Evolutionary conservation across 2,797 vertebrate species (phyloP), one percentile per base, ranked within the genome.

Genomic region (Novumbra hubbsi): DNA sequence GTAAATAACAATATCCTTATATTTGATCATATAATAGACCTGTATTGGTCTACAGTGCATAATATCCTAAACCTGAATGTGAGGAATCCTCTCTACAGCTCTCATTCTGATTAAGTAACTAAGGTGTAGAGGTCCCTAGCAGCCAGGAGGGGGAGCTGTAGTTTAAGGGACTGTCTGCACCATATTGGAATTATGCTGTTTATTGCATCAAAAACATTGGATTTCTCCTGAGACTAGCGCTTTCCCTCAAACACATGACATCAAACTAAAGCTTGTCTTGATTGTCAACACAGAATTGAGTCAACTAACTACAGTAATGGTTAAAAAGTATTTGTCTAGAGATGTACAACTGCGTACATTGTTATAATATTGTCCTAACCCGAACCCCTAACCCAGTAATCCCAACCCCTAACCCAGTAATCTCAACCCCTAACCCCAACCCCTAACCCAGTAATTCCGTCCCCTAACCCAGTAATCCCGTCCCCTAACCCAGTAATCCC

Each of bases 231-330:
- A 60, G 24, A 63, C 27, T 27, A 30, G 27, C 24, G 11, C 19
- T 30, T 5, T 63, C 5, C 8, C n/a, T n/a, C 52, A 27, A 30
- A 28, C 24, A 64, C 15, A 32, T 64, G 12, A 30, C 27, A 30
- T 28, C 62, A 28, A 30, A 68, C n/a, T 55, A 27, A n/a, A 52
- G 17, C 32, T 14, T 32, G 2, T 70, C 28, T 70, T 70, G 68
- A 70, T 70, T 70, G 50, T 69, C 73, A 17, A 74, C 38, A 28
- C 38, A 74, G 34, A 60, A n/a, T 2, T 24, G 9, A 57, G 7
- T 73, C 24, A 11, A 41, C 38, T 64, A 19, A 64, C 62, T 64
- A 68, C 41, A 28, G 67, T 41, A 68, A 48, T 28, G 41, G 41
- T 48, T 45, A 45, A 48, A 2, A 69, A 69, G 49, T 45, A 69